A percentile compares a stretch with the other conserved stretches of the same genome.
phyloP scores from a whole-genome alignment of 1,140 invertebrate genomes.

The Solenopsis fugax region DNA sequence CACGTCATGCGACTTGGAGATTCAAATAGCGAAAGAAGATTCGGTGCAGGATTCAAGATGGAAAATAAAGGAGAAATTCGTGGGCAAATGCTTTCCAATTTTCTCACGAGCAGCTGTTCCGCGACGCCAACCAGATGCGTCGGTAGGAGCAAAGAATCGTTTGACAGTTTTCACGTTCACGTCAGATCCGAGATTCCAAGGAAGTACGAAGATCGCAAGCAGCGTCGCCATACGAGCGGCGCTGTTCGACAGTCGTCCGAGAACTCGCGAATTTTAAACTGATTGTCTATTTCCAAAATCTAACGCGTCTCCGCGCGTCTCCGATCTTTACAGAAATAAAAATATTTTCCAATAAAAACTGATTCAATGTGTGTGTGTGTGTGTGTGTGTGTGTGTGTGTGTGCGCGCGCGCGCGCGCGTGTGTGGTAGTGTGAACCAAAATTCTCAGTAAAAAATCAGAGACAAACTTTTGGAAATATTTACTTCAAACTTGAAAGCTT shows the following conservation, averaged over 20 bases:
- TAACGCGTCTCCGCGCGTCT: too few relatives aligned
- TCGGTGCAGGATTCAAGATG: conserved; percentile 42
- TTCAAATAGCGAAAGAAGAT: conserved; percentile 42
- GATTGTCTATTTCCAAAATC: background rate
- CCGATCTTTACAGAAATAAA: background rate
- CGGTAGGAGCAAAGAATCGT: conserved; percentile 52
- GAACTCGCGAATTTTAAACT: conserved; percentile 10
- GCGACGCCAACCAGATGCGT: conserved; percentile 57
- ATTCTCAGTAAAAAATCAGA: background rate
- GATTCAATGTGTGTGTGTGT: too few relatives aligned
- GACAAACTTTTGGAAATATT: background rate
- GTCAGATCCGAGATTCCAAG: conserved; percentile 49
- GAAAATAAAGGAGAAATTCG: conserved; percentile 49
- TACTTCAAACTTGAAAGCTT: background rate
- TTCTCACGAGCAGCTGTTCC: conserved; percentile 63
- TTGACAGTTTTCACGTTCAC: conserved; percentile 62
- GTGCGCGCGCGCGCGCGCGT: too few relatives aligned
- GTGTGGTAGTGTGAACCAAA: too few relatives aligned
- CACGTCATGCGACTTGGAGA: conserved; percentile 53
- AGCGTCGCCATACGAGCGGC: background rate
- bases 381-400: too few relatives aligned
- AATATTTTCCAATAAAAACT: background rate
- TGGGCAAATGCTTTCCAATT: conserved; percentile 70
- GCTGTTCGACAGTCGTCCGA: conserved; percentile 19
- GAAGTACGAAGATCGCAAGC: background rate